Conservation (phyloP, 2,113 vertebrate genomes). For the Prionailurus bengalensis region DNA sequence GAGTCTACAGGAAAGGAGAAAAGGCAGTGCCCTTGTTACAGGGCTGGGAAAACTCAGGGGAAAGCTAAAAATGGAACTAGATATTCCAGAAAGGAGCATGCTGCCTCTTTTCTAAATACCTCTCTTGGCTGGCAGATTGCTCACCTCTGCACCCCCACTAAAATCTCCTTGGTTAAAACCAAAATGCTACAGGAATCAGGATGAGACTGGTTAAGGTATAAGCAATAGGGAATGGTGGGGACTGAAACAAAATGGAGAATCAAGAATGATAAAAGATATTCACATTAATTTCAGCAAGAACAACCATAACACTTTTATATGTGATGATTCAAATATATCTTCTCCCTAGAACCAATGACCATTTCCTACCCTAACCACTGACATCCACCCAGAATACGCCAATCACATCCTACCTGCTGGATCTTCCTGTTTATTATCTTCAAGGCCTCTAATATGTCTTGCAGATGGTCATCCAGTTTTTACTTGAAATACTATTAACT, state of each 20-base stretch:
- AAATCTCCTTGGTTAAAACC: background rate
- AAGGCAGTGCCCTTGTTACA: background rate
- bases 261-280: background rate
- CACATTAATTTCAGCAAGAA: background rate
- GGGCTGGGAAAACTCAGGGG: background rate
- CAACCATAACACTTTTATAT: background rate
- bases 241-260: background rate
- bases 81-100: background rate
- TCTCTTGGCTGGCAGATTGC: background rate
- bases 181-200: background rate
- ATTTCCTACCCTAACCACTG: background rate
- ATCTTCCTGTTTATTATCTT: background rate
- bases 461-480: background rate
- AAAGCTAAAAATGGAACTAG: conserved; percentile 9
- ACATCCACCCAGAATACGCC: background rate
- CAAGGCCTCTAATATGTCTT: background rate
- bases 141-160: background rate
- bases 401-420: background rate
- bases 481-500: background rate
- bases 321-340: background rate
- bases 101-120: conserved; percentile 5
- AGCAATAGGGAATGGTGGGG: background rate
- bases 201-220: background rate
- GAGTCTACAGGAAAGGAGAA: background rate
- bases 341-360: background rate